A percentile compares a stretch with the other conserved stretches of the same genome.
phyloP scores from a whole-genome alignment of 2,113 vertebrate species.

The Campylomormyrus tamandua region DNA sequence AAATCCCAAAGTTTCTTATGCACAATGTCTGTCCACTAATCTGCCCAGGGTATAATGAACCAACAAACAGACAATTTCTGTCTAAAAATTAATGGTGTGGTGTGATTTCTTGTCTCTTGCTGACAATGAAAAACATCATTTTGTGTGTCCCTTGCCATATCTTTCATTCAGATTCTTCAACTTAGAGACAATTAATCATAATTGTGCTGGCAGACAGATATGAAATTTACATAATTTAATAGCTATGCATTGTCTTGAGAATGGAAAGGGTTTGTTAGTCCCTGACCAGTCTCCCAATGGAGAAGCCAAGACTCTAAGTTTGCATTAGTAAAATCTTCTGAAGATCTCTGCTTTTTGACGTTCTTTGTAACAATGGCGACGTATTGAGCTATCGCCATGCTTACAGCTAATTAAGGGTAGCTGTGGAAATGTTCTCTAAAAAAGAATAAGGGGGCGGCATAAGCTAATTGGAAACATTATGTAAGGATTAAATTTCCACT shows the following conservation, averaged over 20 bases:
- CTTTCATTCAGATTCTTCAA: constrained; percentile 22
- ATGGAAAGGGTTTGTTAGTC: neutral
- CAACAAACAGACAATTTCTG: neutral
- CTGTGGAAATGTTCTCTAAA: neutral
- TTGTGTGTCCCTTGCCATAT: constrained; percentile 9
- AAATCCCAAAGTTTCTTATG: neutral
- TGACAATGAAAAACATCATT: constrained; percentile 14
- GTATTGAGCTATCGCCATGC: neutral
- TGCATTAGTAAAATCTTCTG: constrained; percentile 14
- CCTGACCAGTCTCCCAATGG: neutral
- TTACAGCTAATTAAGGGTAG: constrained; percentile 18
- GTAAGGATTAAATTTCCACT: neutral
- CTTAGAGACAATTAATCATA: constrained; percentile 28
- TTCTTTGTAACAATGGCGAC: constrained; percentile 24
- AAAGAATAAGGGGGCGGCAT: neutral
- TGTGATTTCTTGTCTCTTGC: constrained; percentile 12
- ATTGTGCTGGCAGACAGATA: constrained; percentile 21
- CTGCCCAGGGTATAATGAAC: neutral
- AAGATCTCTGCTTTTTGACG: constrained; percentile 5
- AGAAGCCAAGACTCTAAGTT: constrained; percentile 16
- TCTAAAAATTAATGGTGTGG: neutral
- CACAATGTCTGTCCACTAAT: neutral
- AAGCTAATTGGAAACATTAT: neutral
- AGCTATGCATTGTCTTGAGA: constrained; percentile 19
- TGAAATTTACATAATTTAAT: constrained; percentile 32